These are phyloP conservation scores for Holacanthella duospinosa DNA, from an alignment of 2,888 invertebrate species.

Conservation along the genomic window DNA sequence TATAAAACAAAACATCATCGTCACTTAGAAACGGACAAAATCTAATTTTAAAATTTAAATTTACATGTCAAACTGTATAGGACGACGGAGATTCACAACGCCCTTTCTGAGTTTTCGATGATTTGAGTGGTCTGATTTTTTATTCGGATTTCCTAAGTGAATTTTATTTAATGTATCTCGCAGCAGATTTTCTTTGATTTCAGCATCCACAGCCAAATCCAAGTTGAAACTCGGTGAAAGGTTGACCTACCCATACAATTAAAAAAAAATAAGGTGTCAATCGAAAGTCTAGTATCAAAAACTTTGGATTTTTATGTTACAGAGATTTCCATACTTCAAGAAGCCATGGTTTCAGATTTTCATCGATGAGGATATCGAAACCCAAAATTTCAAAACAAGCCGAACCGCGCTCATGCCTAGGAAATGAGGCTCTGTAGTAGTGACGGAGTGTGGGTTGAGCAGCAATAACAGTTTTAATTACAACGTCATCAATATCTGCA, in stretches of 20 bases:
- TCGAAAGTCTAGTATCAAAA: background rate
- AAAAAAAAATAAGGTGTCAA: conserved; percentile 4
- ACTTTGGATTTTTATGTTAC: background rate
- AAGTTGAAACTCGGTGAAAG: conserved; percentile 90
- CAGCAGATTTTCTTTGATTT: conserved; percentile 70
- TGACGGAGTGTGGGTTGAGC: conserved; percentile 79
- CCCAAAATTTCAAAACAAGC: conserved; percentile 88
- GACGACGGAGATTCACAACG: background rate
- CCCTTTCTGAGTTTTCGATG: background rate
- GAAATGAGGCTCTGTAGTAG: conserved; percentile 76
- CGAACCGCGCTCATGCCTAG: conserved; percentile 67
- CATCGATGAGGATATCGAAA: conserved; percentile 77
- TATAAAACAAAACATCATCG: conserved; percentile 1
- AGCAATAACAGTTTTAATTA: conserved; percentile 79
- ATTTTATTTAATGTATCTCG: conserved; percentile 67
- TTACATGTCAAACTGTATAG: background rate
- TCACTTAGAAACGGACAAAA: background rate
- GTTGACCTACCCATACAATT: conserved; percentile 54
- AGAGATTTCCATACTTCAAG: conserved; percentile 65
- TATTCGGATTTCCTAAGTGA: conserved; percentile 60
- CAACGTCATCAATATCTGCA: conserved; percentile 75
- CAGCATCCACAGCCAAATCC: conserved; percentile 70
- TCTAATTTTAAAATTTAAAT: background rate
- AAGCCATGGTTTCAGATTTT: conserved; percentile 69
- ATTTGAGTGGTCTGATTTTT: background rate